These are phyloP conservation scores for Gymnogyps californianus DNA, from an alignment of 2,113 vertebrate genomes.

Conservation along the genomic window DNA sequence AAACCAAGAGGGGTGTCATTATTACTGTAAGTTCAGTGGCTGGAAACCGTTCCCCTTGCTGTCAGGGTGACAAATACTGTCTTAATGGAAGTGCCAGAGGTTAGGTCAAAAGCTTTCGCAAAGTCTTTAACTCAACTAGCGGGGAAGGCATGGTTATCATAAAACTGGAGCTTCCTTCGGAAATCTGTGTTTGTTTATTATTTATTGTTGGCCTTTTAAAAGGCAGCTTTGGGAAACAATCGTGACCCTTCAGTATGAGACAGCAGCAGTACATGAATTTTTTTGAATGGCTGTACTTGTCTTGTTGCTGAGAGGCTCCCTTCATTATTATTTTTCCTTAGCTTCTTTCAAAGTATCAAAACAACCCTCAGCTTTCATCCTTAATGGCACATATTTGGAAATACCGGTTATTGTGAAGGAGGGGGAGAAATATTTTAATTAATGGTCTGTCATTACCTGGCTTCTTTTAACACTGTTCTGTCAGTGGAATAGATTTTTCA, in stretches of 20 bases:
- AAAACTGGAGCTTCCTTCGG: constrained; percentile 5
- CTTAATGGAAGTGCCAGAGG: constrained; percentile 68
- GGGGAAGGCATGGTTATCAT: background rate
- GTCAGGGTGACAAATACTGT: constrained; percentile 76
- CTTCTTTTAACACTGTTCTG: background rate
- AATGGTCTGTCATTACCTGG: background rate
- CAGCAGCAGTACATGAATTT: background rate
- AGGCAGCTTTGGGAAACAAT: background rate
- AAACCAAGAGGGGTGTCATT: background rate
- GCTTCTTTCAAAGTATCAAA: background rate
- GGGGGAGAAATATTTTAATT: background rate
- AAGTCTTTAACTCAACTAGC: constrained; percentile 36
- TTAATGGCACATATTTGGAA: background rate
- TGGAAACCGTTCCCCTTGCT: constrained; percentile 64
- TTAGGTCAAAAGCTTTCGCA: constrained; percentile 63
- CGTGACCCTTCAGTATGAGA: background rate
- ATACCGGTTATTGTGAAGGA: background rate
- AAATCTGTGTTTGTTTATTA: background rate
- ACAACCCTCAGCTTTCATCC: background rate
- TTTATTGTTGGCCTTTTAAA: background rate
- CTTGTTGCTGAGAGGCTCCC: background rate
- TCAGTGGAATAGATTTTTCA: background rate
- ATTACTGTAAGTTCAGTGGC: constrained; percentile 11
- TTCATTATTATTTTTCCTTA: background rate
- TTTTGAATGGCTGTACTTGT: background rate